Evolutionary conservation across 1,140 invertebrate species (phyloP), one percentile per base, ranked within the genome.

Genomic region (Maniola jurtina): DNA sequence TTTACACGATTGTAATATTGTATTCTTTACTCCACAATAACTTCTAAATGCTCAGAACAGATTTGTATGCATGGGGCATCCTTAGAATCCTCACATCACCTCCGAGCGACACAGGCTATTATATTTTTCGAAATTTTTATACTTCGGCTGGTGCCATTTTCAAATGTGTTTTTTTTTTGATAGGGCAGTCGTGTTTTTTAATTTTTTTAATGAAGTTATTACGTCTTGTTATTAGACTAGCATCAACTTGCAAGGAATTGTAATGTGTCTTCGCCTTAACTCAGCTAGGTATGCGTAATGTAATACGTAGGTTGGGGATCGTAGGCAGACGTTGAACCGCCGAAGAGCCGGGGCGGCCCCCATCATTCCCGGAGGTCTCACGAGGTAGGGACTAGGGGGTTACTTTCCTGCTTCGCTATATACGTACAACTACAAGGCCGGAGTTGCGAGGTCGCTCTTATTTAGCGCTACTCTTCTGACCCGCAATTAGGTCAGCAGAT

Each of bases 301-400:
- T 68, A 68, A 68, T 63, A 68, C 66, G 60, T 57, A 58, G 59
- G 61, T 45, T 52, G 55, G 60, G 66, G 66, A 67, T 57, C 47
- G 52, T 59, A 54, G 65, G 66, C 59, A 55, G 48, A 42, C 62
- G 62, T 64, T 52, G 14, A 63, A 42, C 58, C 16, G 33, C 38
- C 52, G 54, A 65, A 52, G 62, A 67, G 77, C 70, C 73, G 73
- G 75, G 70, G 69, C 76, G 76, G 68, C 76, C 79, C 72, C 79
- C 72, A 66, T 68, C 70, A 68, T 67, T 72, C 71, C 72, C 74
- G 75, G 75, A 72, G 75, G 75, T 72, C 60, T 68, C 61, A 36
- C 45, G 60, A 61, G 56, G 72, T 64, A 68, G 62, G 65, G 71
- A 40, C 72, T 67, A 70, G 71, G 68, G 79, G 73, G 72, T 70